Percentiles rank a stretch among this genome's conserved stretches.
phyloP scores from a whole-genome alignment of 2,888 invertebrate genomes.

The Hofmannophila pseudospretella region DNA sequence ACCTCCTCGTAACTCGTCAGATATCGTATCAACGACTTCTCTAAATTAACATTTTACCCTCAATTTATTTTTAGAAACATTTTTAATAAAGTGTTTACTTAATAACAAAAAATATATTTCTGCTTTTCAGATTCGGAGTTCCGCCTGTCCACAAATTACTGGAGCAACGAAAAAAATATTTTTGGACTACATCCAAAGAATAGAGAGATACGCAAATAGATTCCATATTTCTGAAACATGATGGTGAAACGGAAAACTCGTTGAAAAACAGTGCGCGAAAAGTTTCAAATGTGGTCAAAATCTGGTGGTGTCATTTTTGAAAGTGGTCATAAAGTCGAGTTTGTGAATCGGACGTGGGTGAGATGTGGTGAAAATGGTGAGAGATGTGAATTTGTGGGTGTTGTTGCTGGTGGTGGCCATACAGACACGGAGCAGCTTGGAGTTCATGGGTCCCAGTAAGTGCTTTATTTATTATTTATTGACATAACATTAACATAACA shows the following conservation, averaged over 20 bases:
- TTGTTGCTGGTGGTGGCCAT: conserved; percentile 41
- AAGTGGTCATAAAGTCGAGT: conserved; percentile 26
- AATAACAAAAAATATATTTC: conserved; percentile 37
- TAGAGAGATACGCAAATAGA: conserved; percentile 27
- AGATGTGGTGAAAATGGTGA: conserved; percentile 43
- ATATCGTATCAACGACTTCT: too few relatives aligned
- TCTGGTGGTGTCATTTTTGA: conserved; percentile 21
- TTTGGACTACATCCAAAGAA: conserved; percentile 43
- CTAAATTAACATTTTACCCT: too few relatives aligned
- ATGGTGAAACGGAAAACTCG: conserved; percentile 7
- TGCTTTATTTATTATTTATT: too few relatives aligned
- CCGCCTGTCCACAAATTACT: conserved; percentile 32
- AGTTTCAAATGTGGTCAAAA: conserved; percentile 43
- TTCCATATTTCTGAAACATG: conserved; percentile 18
- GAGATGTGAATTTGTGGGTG: conserved; percentile 41
- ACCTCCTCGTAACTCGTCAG: too few relatives aligned
- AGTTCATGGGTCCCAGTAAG: conserved; percentile 65
- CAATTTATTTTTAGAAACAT: conserved; percentile 2
- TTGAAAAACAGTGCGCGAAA: conserved; percentile 10
- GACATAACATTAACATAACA: too few relatives aligned
- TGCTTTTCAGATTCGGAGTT: conserved; percentile 47
- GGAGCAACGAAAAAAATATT: conserved; percentile 24
- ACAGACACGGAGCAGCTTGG: conserved; percentile 48
- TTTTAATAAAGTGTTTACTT: conserved; percentile 26
- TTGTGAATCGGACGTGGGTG: conserved; percentile 30